Percentiles rank a stretch among this genome's conserved stretches.
These are phyloP conservation scores for Cantharis nigra DNA, from an alignment of 2,888 invertebrate species.

Conservation along the genomic window DNA sequence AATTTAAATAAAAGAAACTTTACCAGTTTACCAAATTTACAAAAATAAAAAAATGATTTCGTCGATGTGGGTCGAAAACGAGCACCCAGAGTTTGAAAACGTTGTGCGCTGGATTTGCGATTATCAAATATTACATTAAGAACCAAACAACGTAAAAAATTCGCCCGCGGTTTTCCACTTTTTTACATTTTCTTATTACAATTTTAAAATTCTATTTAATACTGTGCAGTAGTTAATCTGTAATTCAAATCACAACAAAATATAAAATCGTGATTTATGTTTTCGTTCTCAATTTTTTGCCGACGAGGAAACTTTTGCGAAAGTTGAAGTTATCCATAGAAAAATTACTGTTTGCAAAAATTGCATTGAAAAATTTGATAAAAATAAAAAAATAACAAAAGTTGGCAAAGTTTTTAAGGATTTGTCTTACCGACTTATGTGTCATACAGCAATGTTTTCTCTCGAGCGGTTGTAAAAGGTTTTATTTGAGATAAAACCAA, in stretches of 20 bases:
- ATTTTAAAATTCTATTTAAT: not conserved
- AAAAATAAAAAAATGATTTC: not conserved
- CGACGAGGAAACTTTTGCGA: not conserved
- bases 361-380: not conserved
- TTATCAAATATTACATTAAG: not conserved
- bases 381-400: not conserved
- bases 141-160: not conserved
- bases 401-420: not conserved
- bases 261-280: not conserved
- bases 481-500: not conserved
- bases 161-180: not conserved
- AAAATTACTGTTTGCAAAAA: not conserved
- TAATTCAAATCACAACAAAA: constrained; percentile 3
- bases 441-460: not conserved
- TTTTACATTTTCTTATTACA: not conserved
- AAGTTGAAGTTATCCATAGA: not conserved
- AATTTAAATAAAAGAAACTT: not conserved
- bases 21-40: not conserved
- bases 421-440: not conserved
- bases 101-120: not conserved
- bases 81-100: not conserved
- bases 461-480: not conserved
- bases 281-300: not conserved
- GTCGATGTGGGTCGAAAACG: not conserved
- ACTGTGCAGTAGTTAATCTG: not conserved